Evolutionary conservation across 2,113 vertebrate genomes (phyloP).

Genomic region (Crotalus helleri): DNA sequence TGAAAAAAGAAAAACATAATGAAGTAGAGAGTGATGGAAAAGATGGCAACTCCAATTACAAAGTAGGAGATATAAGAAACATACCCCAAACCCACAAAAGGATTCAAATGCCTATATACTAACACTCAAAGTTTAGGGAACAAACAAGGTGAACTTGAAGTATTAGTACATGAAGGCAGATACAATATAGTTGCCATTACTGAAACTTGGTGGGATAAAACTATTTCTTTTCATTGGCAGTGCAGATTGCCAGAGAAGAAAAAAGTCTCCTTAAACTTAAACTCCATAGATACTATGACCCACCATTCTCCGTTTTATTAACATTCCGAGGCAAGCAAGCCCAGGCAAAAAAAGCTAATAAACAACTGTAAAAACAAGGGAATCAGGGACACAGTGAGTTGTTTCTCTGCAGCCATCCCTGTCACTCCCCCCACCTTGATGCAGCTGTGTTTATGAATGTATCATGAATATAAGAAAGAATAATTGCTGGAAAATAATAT

Average conservation of each 20-base stretch:
- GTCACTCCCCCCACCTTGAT: neutral
- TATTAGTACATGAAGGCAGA: neutral
- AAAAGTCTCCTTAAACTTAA: constrained; percentile 1
- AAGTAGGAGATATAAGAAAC: neutral
- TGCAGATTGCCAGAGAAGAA: constrained; percentile 7
- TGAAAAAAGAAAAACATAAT: neutral
- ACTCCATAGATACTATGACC: neutral
- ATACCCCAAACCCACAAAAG: neutral
- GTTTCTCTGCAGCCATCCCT: constrained; percentile 49
- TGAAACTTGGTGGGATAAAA: neutral
- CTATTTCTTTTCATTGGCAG: neutral
- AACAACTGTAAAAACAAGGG: constrained; percentile 20
- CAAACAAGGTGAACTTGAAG: neutral
- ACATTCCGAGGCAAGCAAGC: constrained; percentile 28
- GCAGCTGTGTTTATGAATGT: constrained; percentile 76
- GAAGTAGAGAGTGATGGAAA: neutral
- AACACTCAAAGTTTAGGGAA: neutral
- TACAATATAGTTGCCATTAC: neutral
- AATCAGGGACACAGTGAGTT: constrained; percentile 49
- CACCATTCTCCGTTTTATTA: constrained; percentile 10
- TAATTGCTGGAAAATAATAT: constrained; percentile 72
- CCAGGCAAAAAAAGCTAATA: constrained; percentile 24
- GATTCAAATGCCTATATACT: neutral
- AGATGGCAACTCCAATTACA: neutral
- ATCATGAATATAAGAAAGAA: constrained; percentile 70